Percentiles rank a stretch among this genome's conserved stretches.
phyloP scores from a whole-genome alignment of 2,113 vertebrate species.

The Clinocottus analis region DNA sequence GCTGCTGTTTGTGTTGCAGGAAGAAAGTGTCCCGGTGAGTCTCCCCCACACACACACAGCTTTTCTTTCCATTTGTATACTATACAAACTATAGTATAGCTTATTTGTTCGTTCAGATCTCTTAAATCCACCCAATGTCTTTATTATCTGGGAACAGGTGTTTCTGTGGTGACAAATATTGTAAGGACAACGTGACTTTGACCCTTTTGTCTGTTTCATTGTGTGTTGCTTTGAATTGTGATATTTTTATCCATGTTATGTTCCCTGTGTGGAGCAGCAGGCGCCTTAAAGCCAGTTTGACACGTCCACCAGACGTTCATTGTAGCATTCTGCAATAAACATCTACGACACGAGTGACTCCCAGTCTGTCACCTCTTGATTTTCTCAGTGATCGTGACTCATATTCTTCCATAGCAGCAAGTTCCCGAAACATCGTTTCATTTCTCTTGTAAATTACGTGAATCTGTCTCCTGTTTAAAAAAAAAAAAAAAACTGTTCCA shows the following conservation, averaged over 20 bases:
- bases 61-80: constrained; percentile 5
- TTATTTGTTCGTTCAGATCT: background rate
- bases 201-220: background rate
- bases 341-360: background rate
- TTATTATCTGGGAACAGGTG: background rate
- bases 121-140: background rate
- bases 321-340: constrained; percentile 18
- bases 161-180: background rate
- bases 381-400: constrained; percentile 22
- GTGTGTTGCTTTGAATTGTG: background rate
- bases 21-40: constrained; percentile 57
- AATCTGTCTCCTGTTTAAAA: background rate
- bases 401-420: constrained; percentile 24
- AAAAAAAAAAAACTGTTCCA: too few species aligned
- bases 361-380: constrained; percentile 24
- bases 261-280: background rate
- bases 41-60: background rate
- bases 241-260: background rate
- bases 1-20: constrained; percentile 26
- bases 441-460: constrained; percentile 33
- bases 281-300: background rate
- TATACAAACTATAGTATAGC: too few species aligned
- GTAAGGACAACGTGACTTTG: constrained; percentile 5
- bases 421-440: constrained; percentile 36
- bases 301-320: background rate